A percentile compares a stretch with the other conserved stretches of the same genome.
Conservation (phyloP, 2,113 vertebrate species). For the Orycteropus afer region DNA sequence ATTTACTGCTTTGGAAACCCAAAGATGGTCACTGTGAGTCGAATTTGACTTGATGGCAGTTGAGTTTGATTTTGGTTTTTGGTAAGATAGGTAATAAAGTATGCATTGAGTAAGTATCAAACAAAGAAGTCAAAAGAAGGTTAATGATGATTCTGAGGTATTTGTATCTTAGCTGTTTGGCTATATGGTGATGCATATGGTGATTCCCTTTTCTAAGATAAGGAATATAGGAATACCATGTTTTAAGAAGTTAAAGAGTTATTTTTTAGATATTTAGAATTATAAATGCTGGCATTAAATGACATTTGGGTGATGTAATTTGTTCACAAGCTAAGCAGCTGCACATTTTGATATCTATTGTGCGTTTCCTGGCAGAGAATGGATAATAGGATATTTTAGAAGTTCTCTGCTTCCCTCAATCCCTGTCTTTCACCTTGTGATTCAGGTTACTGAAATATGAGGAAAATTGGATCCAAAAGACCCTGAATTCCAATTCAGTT, state of each 20-base stretch:
- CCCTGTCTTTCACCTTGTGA: slow-evolving; percentile 27
- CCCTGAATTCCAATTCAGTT: background rate
- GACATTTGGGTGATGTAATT: slow-evolving; percentile 59
- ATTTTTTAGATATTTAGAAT: slow-evolving; percentile 28
- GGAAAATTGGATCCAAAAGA: background rate
- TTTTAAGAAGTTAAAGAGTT: slow-evolving; percentile 22
- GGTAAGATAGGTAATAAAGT: background rate
- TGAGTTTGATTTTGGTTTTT: too few species aligned
- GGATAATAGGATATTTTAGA: slow-evolving; percentile 12
- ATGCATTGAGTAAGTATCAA: background rate
- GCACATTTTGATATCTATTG: slow-evolving; percentile 66
- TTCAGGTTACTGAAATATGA: background rate
- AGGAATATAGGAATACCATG: background rate
- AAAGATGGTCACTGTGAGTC: too few species aligned
- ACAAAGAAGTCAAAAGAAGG: background rate
- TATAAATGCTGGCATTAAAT: slow-evolving; percentile 36
- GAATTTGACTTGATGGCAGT: too few species aligned
- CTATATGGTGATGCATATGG: too few species aligned
- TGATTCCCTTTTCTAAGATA: background rate
- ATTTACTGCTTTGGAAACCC: too few species aligned
- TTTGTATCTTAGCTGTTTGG: background rate
- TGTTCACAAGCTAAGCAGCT: slow-evolving; percentile 44
- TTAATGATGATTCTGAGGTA: background rate
- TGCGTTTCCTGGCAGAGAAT: slow-evolving; percentile 56
- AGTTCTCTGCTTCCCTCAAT: background rate